Evolutionary conservation across 2,797 vertebrate genomes (phyloP).

Genomic region (Rhodeus uyekii): DNA sequence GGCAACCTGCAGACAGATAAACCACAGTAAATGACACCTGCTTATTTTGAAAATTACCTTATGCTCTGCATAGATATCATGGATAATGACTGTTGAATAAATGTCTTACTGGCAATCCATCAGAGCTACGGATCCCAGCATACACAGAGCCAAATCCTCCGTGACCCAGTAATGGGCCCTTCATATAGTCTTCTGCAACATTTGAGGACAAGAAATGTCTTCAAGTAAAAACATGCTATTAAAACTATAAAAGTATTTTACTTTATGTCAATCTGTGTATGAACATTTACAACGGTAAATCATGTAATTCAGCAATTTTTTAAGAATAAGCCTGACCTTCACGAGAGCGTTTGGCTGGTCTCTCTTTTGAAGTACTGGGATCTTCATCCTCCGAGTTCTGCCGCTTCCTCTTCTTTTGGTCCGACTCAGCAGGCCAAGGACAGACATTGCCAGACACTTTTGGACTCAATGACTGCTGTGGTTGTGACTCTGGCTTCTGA

Average conservation of each 20-base stretch:
- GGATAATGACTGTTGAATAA: neutral
- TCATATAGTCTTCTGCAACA: conserved; percentile 9
- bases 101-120: conserved; percentile 38
- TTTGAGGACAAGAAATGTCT: neutral
- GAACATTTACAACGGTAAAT: neutral
- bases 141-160: conserved; percentile 42
- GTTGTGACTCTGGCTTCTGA: neutral
- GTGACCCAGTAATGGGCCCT: conserved; percentile 31
- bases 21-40: neutral
- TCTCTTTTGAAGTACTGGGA: neutral
- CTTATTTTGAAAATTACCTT: neutral
- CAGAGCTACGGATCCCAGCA: conserved; percentile 33
- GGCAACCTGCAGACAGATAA: conserved; percentile 34
- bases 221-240: neutral
- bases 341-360: neutral
- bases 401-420: neutral
- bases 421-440: neutral
- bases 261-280: too few relatives aligned
- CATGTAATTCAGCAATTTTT: neutral
- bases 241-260: too few relatives aligned
- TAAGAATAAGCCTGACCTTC: neutral
- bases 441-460: neutral
- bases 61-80: too few relatives aligned
- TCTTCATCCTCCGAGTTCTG: neutral
- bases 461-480: neutral